Base-by-base conservation (phyloP, 2,888 invertebrate species). In the Arctia plantaginis region DNA sequence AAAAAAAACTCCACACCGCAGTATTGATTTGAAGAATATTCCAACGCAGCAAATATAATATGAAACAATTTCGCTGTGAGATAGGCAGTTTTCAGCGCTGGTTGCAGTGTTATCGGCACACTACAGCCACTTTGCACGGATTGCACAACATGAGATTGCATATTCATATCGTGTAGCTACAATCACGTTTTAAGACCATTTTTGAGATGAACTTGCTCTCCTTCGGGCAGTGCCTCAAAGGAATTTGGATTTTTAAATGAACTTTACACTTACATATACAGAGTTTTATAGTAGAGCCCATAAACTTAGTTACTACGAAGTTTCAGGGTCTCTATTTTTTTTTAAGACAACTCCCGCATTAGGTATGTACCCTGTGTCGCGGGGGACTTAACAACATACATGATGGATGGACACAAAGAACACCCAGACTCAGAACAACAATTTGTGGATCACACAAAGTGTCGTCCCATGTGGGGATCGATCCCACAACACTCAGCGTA, bases 71-170 rank as follows among this genome's bases (percentile, higher is more conserved):
- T 41, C 12, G 59, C 4, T 35, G 59, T 59, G 18, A 59, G 27
- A 69, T 51, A 41, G 69, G 27, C 55, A 39, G 55, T 41, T 41
- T 41, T 20, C 39, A 30, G 41, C 15, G 18, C 27, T 10, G 1
- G 35, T 47, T 35, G 4, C 39, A 39, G 8, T 33, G 27, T 44
- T 15, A 51, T 66, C 47, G 23, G 35, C 64, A 71, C 23, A 35
- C 39, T 35, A 69, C 39, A 15, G 62, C 27, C 62, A 65, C 15
- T 73, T 64, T 65, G 47, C 69, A n/a, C 27, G 35, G 51, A 69
- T 65, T 69, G 41, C 59, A 72, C 33, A 35, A 69, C 51, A 39
- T 33, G 68, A 68, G 44, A 68, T 51, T 67, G 66, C 39, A 39
- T 35, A 68, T 64, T 68, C 47, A n/a, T 51, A 71, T 27, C 67